phyloP scores from a whole-genome alignment of 2,797 vertebrate species.

The Rallus crepitans region DNA sequence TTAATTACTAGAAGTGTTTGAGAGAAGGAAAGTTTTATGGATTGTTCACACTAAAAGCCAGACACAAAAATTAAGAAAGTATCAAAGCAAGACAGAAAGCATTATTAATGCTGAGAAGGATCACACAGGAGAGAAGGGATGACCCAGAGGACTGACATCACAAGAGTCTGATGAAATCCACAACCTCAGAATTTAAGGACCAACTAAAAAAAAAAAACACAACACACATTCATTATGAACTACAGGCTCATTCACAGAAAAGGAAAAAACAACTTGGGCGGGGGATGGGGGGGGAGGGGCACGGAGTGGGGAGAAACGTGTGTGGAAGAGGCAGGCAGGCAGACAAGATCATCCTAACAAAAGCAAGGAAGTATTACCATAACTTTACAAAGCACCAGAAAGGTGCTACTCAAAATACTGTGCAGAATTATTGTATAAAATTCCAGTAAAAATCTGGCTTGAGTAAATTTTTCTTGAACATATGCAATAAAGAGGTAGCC shows the following conservation, averaged over 20 bases:
- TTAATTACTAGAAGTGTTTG: background rate
- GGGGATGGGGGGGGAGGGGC: too few species aligned
- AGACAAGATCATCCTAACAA: background rate
- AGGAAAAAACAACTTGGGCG: background rate
- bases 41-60: background rate
- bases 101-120: background rate
- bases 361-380: background rate
- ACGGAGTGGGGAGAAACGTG: too few species aligned
- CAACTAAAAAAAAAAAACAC: background rate
- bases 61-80: background rate
- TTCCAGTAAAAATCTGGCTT: background rate
- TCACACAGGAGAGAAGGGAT: background rate
- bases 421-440: background rate
- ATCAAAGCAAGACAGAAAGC: background rate
- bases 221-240: background rate
- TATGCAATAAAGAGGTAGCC: background rate
- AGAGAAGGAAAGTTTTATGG: background rate
- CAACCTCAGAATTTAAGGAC: background rate
- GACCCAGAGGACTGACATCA: background rate
- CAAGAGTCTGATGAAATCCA: background rate
- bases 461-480: background rate
- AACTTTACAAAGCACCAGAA: background rate
- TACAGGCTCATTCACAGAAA: rapidly evolving
- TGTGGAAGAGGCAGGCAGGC: background rate
- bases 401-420: background rate